phyloP scores from a whole-genome alignment of 2,797 vertebrate genomes.

The Hephaestus fuliginosus region DNA sequence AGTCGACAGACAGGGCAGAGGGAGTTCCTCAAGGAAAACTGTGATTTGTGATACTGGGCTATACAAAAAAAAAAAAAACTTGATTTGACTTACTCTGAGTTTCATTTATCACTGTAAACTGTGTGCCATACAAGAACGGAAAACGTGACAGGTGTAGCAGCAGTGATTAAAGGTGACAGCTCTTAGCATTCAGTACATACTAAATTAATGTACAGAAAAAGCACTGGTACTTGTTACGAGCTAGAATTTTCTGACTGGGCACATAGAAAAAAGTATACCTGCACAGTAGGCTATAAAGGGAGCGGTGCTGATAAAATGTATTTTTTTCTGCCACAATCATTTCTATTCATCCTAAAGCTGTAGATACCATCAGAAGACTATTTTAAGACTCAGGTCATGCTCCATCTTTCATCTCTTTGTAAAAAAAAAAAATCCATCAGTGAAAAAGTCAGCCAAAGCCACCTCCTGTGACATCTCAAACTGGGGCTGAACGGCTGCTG shows the following conservation, averaged over 20 bases:
- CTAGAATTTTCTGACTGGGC: not conserved
- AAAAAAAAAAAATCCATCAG: conserved; percentile 63
- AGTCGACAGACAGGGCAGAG: not conserved
- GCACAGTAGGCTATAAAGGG: not conserved
- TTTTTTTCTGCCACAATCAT: conserved; percentile 23
- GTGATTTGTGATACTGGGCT: no score
- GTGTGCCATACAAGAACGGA: no score
- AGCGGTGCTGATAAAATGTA: not conserved
- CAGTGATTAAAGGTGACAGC: not conserved
- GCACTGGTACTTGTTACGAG: not conserved
- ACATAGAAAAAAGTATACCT: not conserved
- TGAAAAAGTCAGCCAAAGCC: conserved; percentile 61
- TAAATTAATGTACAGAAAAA: not conserved
- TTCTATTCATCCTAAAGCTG: conserved; percentile 53
- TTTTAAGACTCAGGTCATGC: conserved; percentile 62
- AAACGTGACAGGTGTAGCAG: not conserved
- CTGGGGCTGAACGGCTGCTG: conserved; percentile 63
- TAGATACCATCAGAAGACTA: conserved; percentile 51
- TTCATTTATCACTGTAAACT: not conserved
- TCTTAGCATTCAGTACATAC: not conserved
- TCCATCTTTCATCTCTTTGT: conserved; percentile 72
- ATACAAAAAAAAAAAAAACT: no score
- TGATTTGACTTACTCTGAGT: no score
- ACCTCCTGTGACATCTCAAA: conserved; percentile 75
- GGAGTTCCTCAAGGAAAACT: no score